Evolutionary conservation across 1,140 invertebrate species (phyloP), one percentile per base, ranked within the genome.

Genomic region (Trichonephila inaurata): DNA sequence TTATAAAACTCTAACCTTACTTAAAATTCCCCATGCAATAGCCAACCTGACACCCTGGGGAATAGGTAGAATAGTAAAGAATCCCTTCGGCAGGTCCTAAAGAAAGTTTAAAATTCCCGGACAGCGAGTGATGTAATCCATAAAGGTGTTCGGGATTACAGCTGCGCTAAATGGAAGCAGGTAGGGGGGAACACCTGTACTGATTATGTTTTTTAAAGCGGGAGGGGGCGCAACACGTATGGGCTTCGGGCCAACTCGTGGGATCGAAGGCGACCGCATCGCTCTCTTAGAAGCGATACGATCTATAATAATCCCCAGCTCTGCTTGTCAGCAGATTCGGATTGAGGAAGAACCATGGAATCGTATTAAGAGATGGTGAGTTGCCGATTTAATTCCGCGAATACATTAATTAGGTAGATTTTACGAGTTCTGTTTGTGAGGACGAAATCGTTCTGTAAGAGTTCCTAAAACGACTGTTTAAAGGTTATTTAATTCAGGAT

Each of bases 181-280:
- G n/a, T 51, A 51, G 83, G 58, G 5, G 62, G 24, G 85, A 87
- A 61, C 85, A 87, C 85, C 85, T 87, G 85, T 87, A 87, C 85
- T 64, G 85, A 66, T 87, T 87, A 87, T 87, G 61, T 33, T 87
- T 87, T 87, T 87, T 61, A 28, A n/a, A n/a, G 33, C 4, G 72
- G 72, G 51, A 51, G 51, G 51, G 51, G 2, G 82, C 62, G 86
- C 66, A 89, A 66, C 88, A 89, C 51, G 51, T 21, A 19, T 66
- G 72, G 88, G 88, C 88, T 89, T 66, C 21, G 62, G 66, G 88
- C 88, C 88, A 89, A 89, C 64, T 58, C 51, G 44, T 51, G 66
- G 86, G 69, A 89, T 89, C 88, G 88, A 89, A 89, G 40, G 64
- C 58, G 66, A 18, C 88, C 51, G 88, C 88, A 89, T 89, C 66